Conservation (phyloP, 2,113 vertebrate species). For the Zosterops borbonicus region DNA sequence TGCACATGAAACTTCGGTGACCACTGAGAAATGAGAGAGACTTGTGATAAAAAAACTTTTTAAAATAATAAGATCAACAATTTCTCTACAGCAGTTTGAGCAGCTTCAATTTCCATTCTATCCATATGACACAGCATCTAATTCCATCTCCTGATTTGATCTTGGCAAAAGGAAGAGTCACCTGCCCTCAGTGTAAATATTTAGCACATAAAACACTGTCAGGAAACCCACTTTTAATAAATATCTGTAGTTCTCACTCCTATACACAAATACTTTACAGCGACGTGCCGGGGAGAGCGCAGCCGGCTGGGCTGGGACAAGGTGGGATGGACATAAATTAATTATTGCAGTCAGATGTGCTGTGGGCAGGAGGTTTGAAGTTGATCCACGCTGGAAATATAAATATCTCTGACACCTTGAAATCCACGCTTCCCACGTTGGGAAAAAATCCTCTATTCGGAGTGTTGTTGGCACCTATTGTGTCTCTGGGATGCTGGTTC, state of each 20-base stretch:
- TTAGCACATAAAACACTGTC: slow-evolving; percentile 21
- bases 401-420: slow-evolving; percentile 71
- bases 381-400: slow-evolving; percentile 65
- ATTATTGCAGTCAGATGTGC: slow-evolving; percentile 87
- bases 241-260: slow-evolving; percentile 86
- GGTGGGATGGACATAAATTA: slow-evolving; percentile 70
- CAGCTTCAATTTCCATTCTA: slow-evolving; percentile 48
- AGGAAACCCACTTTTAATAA: slow-evolving; percentile 86
- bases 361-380: slow-evolving; percentile 68
- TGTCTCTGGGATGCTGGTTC: neutral
- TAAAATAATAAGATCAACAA: neutral
- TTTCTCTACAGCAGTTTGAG: slow-evolving; percentile 50
- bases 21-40: neutral
- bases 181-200: neutral
- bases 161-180: slow-evolving; percentile 17
- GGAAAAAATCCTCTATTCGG: neutral
- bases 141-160: slow-evolving; percentile 39
- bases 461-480: neutral
- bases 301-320: slow-evolving; percentile 63
- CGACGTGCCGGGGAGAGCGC: slow-evolving; percentile 74
- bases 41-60: neutral
- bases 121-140: slow-evolving; percentile 24
- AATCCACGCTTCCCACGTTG: neutral
- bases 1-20: slow-evolving; percentile 45
- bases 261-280: slow-evolving; percentile 91